These are phyloP conservation scores for Conistra vaccinii DNA, from an alignment of 2,888 invertebrate genomes.

Conservation along the genomic window DNA sequence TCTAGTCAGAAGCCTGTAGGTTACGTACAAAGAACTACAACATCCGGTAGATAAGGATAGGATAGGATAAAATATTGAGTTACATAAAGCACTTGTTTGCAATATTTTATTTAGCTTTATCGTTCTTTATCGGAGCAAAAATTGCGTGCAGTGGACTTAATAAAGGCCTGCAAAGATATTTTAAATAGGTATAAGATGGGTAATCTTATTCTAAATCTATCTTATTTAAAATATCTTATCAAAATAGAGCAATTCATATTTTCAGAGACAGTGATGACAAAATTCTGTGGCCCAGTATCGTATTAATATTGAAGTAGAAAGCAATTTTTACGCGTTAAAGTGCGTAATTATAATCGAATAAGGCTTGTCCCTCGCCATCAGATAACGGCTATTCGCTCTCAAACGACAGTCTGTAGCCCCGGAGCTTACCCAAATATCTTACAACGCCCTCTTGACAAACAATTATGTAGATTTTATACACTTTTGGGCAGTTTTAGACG, in stretches of 20 bases:
- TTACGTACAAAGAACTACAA: background rate
- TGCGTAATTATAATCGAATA: conserved; percentile 62
- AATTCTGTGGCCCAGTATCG: conserved; percentile 8
- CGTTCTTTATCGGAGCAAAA: background rate
- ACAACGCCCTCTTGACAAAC: conserved; percentile 65
- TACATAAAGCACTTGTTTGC: background rate
- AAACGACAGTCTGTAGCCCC: conserved; percentile 52
- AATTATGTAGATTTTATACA: conserved; percentile 70
- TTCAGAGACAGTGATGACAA: background rate
- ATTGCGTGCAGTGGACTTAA: background rate
- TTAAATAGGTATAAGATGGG: background rate
- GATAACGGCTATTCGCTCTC: conserved; percentile 54
- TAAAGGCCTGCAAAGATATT: too few species aligned
- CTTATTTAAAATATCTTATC: too few species aligned
- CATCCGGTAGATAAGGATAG: background rate
- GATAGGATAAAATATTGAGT: background rate
- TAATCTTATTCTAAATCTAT: background rate
- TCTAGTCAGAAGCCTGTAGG: background rate
- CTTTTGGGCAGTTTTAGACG: conserved; percentile 56
- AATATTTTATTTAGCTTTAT: background rate
- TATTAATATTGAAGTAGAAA: conserved; percentile 45
- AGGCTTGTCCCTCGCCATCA: conserved; percentile 55
- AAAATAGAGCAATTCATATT: conserved; percentile 2
- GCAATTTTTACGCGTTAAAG: conserved; percentile 50
- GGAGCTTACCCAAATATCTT: conserved; percentile 63